Evolutionary conservation across 2,797 vertebrate species (phyloP), one percentile per base, ranked within the genome.

Genomic region (Chloroceryle inda): DNA sequence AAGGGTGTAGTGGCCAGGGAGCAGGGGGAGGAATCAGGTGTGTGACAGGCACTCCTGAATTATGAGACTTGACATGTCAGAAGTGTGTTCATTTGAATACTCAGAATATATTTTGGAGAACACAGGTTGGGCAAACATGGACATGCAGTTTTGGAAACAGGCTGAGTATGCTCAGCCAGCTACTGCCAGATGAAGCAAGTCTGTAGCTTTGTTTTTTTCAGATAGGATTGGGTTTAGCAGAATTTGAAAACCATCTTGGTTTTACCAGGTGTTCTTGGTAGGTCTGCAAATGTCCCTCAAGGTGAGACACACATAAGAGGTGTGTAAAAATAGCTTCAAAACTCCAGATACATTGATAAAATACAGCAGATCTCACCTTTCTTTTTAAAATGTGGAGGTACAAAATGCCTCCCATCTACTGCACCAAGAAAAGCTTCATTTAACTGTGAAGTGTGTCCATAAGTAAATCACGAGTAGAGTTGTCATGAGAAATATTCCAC

Each of bases 41-140:
- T 24, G 63, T 14, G 55, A 5, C 1, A 3, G 10, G 16, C 33
- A 5, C 40, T 10, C 33, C 35, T 42, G 59, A 53, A 14, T 0
- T 1, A 9, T 10, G 50, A 83, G 27, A 22, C 14, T 33, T 47
- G 17, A 14, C 33, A 29, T 47, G 47, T 24, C 52, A 11, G 29
- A 44, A 61, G 11, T 3, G 44, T 11, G 24, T 14, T 69, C 35
- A 10, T 61, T 23, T 10, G 14, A 3, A 26, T 72, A 0, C 10
- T 24, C 40, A 38, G 53, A n/a, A 37, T 14, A 0, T 1, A 0
- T 35, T 61, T 68, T 59, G 59, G 44, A 85, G 38, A 64, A 9
- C 1, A 0, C 18, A 13, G 17, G 10, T 33, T 31, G 61, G 24
- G 8, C 27, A 61, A 1, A 27, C 2, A 1, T 2, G 33, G 35